Conservation (phyloP, 2,113 vertebrate species). For the Charina bottae region DNA sequence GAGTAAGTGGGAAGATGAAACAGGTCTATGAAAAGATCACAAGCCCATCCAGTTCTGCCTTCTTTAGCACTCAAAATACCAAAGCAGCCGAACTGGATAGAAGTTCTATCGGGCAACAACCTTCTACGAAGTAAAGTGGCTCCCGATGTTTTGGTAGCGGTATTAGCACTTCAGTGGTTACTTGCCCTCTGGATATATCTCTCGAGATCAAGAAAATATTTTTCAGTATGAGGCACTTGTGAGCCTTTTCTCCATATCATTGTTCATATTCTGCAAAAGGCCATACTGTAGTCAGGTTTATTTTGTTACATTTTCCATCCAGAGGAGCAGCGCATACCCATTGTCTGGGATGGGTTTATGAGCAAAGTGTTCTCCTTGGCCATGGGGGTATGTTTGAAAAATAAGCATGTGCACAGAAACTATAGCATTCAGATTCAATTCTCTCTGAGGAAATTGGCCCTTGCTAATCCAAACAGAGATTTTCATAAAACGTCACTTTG, state of each 20-base stretch:
- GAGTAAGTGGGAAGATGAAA: not conserved
- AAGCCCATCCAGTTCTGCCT: not conserved
- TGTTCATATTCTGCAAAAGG: not conserved
- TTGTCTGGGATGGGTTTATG: not conserved
- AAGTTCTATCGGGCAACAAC: not conserved
- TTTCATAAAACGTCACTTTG: not conserved
- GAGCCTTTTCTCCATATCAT: not conserved
- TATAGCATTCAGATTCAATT: too few species aligned
- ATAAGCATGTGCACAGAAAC: not conserved
- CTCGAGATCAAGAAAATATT: not conserved
- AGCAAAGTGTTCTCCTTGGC: not conserved
- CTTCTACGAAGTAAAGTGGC: too few species aligned
- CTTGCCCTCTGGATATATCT: not conserved
- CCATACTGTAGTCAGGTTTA: not conserved
- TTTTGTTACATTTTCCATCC: not conserved
- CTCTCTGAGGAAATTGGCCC: not conserved
- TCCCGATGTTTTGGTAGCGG: not conserved
- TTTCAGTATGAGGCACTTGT: not conserved
- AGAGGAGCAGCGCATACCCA: not conserved
- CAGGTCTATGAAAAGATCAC: not conserved
- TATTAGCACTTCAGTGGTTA: not conserved
- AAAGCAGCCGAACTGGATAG: not conserved
- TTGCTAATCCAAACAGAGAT: not conserved
- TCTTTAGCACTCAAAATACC: not conserved
- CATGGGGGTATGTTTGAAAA: not conserved